phyloP scores from a whole-genome alignment of 2,888 invertebrate species.

The Phengaris arion region DNA sequence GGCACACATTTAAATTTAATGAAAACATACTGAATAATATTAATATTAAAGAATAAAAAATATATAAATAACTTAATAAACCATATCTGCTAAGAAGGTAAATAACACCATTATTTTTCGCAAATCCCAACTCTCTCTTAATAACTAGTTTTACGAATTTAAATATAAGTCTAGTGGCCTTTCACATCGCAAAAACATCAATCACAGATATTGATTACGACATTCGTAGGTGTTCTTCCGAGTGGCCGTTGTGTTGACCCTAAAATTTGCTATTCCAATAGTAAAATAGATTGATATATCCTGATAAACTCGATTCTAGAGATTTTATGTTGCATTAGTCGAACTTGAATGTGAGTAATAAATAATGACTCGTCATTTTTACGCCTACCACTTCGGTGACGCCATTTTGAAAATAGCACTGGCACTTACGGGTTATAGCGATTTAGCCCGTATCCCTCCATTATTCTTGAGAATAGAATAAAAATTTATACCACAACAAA shows the following conservation, averaged over 20 bases:
- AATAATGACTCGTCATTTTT: slow-evolving; percentile 2
- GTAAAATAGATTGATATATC: slow-evolving; percentile 36
- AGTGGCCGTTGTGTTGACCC: slow-evolving; percentile 11
- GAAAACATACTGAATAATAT: too few relatives aligned
- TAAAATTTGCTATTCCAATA: slow-evolving; percentile 10
- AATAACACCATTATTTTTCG: slow-evolving; percentile 16
- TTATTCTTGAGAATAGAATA: too few relatives aligned
- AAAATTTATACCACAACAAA: too few relatives aligned
- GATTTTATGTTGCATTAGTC: slow-evolving; percentile 49
- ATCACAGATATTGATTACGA: slow-evolving; percentile 16
- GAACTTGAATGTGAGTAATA: slow-evolving; percentile 49
- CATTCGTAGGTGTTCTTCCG: neutral
- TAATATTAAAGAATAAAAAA: too few relatives aligned
- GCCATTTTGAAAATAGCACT: slow-evolving; percentile 5
- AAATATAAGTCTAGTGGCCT: slow-evolving; percentile 1
- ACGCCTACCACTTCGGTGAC: neutral
- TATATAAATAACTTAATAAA: too few relatives aligned
- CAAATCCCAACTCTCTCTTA: neutral
- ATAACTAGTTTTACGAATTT: slow-evolving; percentile 11
- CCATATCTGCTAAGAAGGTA: neutral
- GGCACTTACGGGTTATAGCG: neutral
- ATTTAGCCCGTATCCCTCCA: too few relatives aligned
- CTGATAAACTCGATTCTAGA: slow-evolving; percentile 46
- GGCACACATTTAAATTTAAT: too few relatives aligned
- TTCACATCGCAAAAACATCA: slow-evolving; percentile 7